Percentiles rank a stretch among this genome's conserved stretches.
phyloP scores from a whole-genome alignment of 2,113 vertebrate genomes.

The Tragelaphus scriptus region DNA sequence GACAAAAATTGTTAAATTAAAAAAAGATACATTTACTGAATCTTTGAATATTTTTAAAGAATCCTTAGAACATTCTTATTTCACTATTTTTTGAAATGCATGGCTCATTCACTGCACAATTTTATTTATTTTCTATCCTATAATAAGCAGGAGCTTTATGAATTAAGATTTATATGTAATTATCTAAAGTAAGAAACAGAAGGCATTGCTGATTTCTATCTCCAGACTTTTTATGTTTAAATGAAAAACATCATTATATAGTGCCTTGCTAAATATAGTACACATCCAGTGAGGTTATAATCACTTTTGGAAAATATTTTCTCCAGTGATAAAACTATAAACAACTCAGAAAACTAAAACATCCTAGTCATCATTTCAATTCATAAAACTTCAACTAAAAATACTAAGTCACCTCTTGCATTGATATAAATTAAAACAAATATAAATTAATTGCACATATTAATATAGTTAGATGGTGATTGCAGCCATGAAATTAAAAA shows the following conservation, averaged over 20 bases:
- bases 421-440: background rate
- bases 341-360: background rate
- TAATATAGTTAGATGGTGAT: background rate
- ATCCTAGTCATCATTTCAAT: background rate
- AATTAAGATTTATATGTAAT: slow-evolving; percentile 14
- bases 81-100: background rate
- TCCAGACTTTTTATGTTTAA: slow-evolving; percentile 37
- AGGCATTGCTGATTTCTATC: background rate
- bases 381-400: background rate
- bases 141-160: background rate
- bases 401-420: background rate
- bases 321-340: background rate
- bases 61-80: background rate
- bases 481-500: too few relatives aligned
- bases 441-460: background rate
- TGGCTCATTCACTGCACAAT: background rate
- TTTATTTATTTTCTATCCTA: background rate
- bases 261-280: slow-evolving; percentile 6
- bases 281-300: background rate
- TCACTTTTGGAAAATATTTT: background rate
- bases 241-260: background rate
- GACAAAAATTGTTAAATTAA: background rate
- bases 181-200: slow-evolving; percentile 25
- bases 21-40: background rate
- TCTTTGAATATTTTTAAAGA: background rate